Base-by-base conservation (phyloP, 2,888 invertebrate species). In the Rhingia rostrata region DNA sequence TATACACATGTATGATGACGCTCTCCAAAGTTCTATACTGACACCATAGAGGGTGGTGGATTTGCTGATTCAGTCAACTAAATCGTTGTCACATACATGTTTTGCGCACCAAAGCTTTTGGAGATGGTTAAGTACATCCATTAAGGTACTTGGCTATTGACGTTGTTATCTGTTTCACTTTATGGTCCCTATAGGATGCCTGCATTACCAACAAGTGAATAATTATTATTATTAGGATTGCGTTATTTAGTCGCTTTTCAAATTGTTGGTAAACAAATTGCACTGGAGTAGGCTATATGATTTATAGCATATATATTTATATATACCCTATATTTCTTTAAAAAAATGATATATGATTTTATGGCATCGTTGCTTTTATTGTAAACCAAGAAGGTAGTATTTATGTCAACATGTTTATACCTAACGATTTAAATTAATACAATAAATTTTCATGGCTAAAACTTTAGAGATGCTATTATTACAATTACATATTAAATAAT, bases 1-100 rank as follows among this genome's bases (percentile, higher is more conserved):
- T 84, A 84, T 84, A 84, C 83, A 78, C 83, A 83, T 72, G 77
- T 56, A 70, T 72, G 60, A 66, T 30, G 14, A 47, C 7, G 72
- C 39, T 73, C 66, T 67, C 43, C 32, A 67, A 79, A 73, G 73
- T 84, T 84, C 79, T 60, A 58, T 45, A 67, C 41, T 33, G 47
- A 43, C 2, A 22, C 22, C 22, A 22, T 22, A 64, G 79, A 79
- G 73, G 73, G 83, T 84, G 73, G 83, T 74, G 61, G 73, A 64
- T 73, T 67, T 51, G 54, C 49, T 77, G 47, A 56, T 56, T 70
- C 58, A 22, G 41, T 32, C 56, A 73, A 51, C 30, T 37, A 7
- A 47, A 51, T 12, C 37, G 39, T 39, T 54, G 47, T 32, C 43
- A 14, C 60, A 63, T 70, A 22, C 9, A 61, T 61, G 66, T 82